Percentiles rank a stretch among this genome's conserved stretches.
Conservation (phyloP, 2,113 vertebrate species). For the Podarcis cretensis region DNA sequence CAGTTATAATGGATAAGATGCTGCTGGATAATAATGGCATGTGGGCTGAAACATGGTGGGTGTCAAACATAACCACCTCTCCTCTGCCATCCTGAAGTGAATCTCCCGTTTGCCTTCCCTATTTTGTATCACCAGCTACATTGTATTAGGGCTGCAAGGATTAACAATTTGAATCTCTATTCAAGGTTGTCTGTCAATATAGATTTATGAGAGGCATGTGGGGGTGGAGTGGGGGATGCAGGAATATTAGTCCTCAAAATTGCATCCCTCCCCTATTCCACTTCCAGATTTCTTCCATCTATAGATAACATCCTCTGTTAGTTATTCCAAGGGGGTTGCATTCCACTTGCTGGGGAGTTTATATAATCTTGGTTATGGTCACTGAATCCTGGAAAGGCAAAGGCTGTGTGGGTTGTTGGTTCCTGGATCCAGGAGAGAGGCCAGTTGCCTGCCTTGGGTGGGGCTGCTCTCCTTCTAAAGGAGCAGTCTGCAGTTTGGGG, state of each 20-base stretch:
- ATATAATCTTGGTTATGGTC: not conserved
- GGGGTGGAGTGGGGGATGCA: too few relatives aligned
- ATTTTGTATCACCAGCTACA: constrained; percentile 6
- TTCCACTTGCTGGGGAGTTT: not conserved
- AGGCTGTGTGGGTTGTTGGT: too few relatives aligned
- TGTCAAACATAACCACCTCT: not conserved
- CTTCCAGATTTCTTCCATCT: not conserved
- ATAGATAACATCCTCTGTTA: too few relatives aligned
- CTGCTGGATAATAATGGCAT: not conserved
- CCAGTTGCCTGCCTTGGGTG: too few relatives aligned
- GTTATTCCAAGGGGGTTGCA: not conserved
- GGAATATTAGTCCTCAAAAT: too few relatives aligned
- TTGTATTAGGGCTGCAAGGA: not conserved
- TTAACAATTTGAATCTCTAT: not conserved
- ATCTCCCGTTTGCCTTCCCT: not conserved
- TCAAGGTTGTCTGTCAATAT: too few relatives aligned
- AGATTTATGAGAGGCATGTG: too few relatives aligned
- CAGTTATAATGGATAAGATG: not conserved
- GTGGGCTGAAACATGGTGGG: not conserved
- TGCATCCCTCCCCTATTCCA: not conserved
- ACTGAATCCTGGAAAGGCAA: too few relatives aligned
- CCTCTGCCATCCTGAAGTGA: not conserved
- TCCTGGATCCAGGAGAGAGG: too few relatives aligned
- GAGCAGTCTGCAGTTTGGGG: too few relatives aligned
- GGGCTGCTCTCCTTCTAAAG: too few relatives aligned